Evolutionary conservation across 2,113 vertebrate species (phyloP), one percentile per base, ranked within the genome.

Genomic region (Myrmecophaga tridactyla): DNA sequence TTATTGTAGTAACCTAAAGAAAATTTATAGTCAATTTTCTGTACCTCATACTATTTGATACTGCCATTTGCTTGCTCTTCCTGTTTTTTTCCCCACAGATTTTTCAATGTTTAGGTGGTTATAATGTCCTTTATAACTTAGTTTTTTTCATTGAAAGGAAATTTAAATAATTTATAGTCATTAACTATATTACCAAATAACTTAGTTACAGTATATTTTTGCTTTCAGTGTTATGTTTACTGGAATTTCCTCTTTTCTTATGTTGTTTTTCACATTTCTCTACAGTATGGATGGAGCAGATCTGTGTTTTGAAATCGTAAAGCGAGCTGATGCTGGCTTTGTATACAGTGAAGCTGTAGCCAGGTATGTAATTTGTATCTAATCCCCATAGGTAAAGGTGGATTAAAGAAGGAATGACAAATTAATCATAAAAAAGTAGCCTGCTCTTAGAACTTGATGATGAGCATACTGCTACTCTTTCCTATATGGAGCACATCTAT

Each of bases 321-420:
- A 99, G 98, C 97, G 99, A 98, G 99, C 99, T 8, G 99, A 99
- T 84, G 99, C 99, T 94, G 99, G 99, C 75, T 99, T 99, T 97
- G 99, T 99, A 86, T 99, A 99, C 99, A 99, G 99, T 2, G 99
- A 99, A 98, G 99, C 99, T 48, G 99, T 99, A 97, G 99, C 99
- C 98, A 99, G 99, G 99, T 99, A 98, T 97, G 99, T 98, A 92
- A 93, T 97, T 46, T 90, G 29, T 81, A 94, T 93, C 82, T 92
- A 94, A 93, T 97, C 25, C 56, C 39, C 53, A 75, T 36, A 93
- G 48, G 41, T 88, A 53, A 88, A 95, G 29, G 17, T 78, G 39
- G 67, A 96, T 95, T 95, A 87, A 62, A 75, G 58, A 95, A 93
- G 78, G 5, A 95, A 80, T 65, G 11, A 96, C 36, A 41, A 69